Conservation (phyloP, 2,888 invertebrate species). For the Rhagium mordax region DNA sequence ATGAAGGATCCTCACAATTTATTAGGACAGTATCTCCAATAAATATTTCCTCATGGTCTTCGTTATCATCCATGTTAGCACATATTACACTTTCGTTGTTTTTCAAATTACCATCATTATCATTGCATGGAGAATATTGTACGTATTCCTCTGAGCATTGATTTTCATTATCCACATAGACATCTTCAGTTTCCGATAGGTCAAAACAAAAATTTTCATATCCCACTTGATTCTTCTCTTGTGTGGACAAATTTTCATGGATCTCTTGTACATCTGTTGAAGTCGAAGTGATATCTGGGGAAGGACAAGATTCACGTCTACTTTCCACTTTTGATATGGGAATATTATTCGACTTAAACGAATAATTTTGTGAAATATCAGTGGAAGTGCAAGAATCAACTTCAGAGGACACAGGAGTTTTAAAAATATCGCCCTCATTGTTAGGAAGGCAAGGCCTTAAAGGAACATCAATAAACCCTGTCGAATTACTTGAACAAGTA, state of each 20-base stretch:
- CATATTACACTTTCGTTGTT: background rate
- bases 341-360: background rate
- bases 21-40: slow-evolving; percentile 8
- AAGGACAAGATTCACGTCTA: background rate
- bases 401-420: background rate
- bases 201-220: background rate
- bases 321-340: background rate
- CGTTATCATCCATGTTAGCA: slow-evolving; percentile 16
- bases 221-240: background rate
- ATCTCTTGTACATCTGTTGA: slow-evolving; percentile 14
- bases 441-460: background rate
- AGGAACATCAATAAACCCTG: background rate
- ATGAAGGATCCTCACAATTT: background rate
- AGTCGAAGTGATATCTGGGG: slow-evolving; percentile 16
- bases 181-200: background rate
- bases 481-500: background rate
- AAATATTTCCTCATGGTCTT: slow-evolving; percentile 15
- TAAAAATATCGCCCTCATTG: background rate
- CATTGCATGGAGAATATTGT: slow-evolving; percentile 1
- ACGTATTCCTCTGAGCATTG: background rate
- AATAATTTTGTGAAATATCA: background rate
- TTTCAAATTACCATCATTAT: background rate
- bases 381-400: background rate
- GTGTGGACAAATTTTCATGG: background rate
- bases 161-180: background rate